Evolutionary conservation across 2,888 invertebrate genomes (phyloP).

Genomic region (Spialia ferax): DNA sequence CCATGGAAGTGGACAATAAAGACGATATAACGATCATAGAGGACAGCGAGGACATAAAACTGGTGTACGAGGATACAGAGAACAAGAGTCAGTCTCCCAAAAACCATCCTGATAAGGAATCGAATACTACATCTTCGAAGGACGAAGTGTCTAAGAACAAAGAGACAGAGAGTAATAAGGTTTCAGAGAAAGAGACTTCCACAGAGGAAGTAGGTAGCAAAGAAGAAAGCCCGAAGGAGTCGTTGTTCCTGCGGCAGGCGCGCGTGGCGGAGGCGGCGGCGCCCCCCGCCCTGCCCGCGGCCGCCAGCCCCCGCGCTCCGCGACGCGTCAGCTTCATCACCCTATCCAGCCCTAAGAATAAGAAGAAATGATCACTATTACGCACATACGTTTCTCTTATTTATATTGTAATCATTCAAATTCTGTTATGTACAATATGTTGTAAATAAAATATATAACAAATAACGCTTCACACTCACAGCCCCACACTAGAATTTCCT

Average conservation of each 20-base stretch:
- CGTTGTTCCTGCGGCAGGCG: constrained; percentile 66
- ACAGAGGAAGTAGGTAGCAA: background rate
- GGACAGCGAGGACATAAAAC: constrained; percentile 84
- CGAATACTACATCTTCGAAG: constrained; percentile 42
- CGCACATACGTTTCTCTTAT: background rate
- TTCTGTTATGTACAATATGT: background rate
- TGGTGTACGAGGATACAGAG: constrained; percentile 82
- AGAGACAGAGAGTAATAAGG: background rate
- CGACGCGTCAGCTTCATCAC: constrained; percentile 91
- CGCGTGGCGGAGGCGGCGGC: constrained; percentile 67
- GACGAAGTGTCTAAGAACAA: constrained; percentile 21
- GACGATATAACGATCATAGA: constrained; percentile 56
- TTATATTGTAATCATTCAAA: background rate
- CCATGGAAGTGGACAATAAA: constrained; percentile 49
- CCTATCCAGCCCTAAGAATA: constrained; percentile 91
- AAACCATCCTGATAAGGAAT: constrained; percentile 13
- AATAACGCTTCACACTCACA: too few relatives aligned
- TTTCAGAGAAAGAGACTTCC: background rate
- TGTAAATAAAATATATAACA: background rate
- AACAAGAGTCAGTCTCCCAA: constrained; percentile 49
- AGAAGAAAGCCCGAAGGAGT: constrained; percentile 45
- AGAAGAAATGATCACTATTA: constrained; percentile 70
- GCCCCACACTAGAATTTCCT: too few relatives aligned
- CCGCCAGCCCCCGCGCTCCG: constrained; percentile 84
- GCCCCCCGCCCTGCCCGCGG: constrained; percentile 46